These are phyloP conservation scores for Pantherophis guttatus DNA, from an alignment of 2,113 vertebrate genomes.

Conservation along the genomic window DNA sequence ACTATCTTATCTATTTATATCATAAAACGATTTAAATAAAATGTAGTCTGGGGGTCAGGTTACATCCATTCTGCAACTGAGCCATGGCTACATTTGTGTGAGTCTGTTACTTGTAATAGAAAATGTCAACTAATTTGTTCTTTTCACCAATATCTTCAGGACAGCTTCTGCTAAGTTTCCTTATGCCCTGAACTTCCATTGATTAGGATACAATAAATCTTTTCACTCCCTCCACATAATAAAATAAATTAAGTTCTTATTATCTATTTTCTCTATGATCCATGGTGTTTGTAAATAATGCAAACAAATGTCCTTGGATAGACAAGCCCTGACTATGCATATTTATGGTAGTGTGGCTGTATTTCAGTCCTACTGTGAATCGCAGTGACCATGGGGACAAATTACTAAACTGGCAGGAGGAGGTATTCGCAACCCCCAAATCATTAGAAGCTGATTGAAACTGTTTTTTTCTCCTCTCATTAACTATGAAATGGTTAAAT, in stretches of 20 bases:
- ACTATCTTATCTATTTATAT: not conserved
- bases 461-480: not conserved
- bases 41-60: not conserved
- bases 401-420: not conserved
- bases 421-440: not conserved
- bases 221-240: not conserved
- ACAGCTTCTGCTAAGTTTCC: not conserved
- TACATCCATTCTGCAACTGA: not conserved
- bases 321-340: not conserved
- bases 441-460: not conserved
- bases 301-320: not conserved
- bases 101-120: not conserved
- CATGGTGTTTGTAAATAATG: not conserved
- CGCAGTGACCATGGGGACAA: not conserved
- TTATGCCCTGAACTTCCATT: not conserved
- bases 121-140: not conserved
- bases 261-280: not conserved
- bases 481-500: not conserved
- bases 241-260: not conserved
- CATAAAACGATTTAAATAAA: not conserved
- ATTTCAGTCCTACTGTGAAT: not conserved
- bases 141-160: not conserved
- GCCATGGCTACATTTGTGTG: not conserved
- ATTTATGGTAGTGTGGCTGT: not conserved
- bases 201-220: not conserved